phyloP scores from a whole-genome alignment of 2,888 invertebrate species.

The Orchesella flavescens region DNA sequence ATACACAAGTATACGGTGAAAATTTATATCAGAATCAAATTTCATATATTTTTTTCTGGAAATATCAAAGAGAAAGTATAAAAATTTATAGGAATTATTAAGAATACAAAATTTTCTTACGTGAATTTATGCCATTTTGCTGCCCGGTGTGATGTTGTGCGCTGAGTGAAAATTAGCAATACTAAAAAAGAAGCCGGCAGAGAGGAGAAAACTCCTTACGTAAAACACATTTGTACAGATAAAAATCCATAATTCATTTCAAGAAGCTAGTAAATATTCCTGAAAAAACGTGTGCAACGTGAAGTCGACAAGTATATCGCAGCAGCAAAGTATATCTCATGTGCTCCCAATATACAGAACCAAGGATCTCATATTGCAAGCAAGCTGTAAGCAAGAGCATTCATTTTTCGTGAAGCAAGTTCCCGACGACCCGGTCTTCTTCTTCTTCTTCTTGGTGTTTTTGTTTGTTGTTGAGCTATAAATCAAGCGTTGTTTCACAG shows the following conservation, averaged over 20 bases:
- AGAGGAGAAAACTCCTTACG: not conserved
- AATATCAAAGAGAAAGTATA: not conserved
- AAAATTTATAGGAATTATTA: not conserved
- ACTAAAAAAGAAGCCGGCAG: not conserved
- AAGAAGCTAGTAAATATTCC: slow-evolving; percentile 25
- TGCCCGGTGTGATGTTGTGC: not conserved
- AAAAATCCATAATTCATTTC: slow-evolving; percentile 45
- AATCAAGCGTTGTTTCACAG: slow-evolving; percentile 54
- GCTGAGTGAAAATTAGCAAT: not conserved
- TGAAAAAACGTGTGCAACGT: slow-evolving; percentile 43
- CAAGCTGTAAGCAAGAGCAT: not conserved
- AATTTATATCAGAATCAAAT: slow-evolving; percentile 2
- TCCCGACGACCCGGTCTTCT: slow-evolving; percentile 15
- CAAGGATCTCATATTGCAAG: slow-evolving; percentile 54
- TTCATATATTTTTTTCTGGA: slow-evolving; percentile 2
- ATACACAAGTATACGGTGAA: slow-evolving; percentile 34
- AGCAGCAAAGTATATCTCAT: not conserved
- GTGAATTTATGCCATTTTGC: not conserved
- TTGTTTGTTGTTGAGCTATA: slow-evolving; percentile 48
- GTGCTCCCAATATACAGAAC: not conserved
- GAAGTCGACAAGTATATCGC: not conserved
- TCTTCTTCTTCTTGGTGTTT: slow-evolving; percentile 10
- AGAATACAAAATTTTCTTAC: no score
- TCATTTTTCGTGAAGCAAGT: slow-evolving; percentile 16
- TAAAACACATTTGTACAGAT: not conserved